Percentiles rank a stretch among this genome's conserved stretches.
phyloP scores from a whole-genome alignment of 2,113 vertebrate genomes.

The Bubo bubo region DNA sequence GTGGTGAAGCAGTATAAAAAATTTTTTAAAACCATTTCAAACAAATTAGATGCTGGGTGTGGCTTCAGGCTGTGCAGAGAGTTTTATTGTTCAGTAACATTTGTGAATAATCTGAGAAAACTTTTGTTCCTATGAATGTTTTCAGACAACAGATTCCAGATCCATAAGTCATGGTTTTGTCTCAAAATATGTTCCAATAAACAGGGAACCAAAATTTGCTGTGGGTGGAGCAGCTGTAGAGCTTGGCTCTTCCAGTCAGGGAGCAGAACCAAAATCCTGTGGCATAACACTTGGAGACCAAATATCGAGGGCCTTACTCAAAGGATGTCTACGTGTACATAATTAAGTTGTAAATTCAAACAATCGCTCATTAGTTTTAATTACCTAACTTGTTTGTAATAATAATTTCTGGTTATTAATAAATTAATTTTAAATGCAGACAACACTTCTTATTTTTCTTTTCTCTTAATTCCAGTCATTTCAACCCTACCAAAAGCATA shows the following conservation, averaged over 20 bases:
- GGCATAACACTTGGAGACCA: neutral
- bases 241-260: neutral
- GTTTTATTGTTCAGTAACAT: slow-evolving; percentile 26
- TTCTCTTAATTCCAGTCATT: neutral
- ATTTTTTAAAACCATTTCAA: neutral
- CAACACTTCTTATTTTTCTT: neutral
- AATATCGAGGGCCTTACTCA: neutral
- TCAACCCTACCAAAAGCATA: neutral
- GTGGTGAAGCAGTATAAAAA: neutral
- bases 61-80: neutral
- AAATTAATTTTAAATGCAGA: neutral
- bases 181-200: neutral
- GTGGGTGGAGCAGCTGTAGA: slow-evolving; percentile 11
- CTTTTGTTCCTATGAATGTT: neutral
- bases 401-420: neutral
- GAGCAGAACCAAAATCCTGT: neutral
- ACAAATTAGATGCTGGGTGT: neutral
- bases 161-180: slow-evolving; percentile 17
- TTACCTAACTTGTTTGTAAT: neutral
- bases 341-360: neutral
- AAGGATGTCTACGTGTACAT: neutral
- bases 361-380: neutral
- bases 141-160: slow-evolving; percentile 39
- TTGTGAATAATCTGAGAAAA: slow-evolving; percentile 50
- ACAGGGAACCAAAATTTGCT: neutral